Conservation (phyloP, 2,888 invertebrate genomes). For the Sympetrum striolatum region DNA sequence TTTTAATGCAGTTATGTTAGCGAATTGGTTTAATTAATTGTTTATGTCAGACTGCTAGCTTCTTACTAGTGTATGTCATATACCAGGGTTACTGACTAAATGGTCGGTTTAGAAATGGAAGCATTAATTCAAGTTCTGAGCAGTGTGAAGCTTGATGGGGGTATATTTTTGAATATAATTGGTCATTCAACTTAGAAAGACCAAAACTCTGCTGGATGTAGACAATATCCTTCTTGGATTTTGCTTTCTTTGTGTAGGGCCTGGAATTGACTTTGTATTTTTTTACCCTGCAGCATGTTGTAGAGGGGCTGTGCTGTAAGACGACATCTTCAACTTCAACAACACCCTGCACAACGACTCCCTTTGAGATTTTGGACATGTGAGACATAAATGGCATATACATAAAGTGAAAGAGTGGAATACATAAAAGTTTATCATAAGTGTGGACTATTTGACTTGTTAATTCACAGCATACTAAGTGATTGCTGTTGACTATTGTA, state of each 20-base stretch:
- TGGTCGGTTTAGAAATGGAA: too few relatives aligned
- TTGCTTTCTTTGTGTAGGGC: not conserved
- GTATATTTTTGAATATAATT: not conserved
- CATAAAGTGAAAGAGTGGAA: not conserved
- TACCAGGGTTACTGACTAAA: too few relatives aligned
- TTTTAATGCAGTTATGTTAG: too few relatives aligned
- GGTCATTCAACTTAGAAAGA: not conserved
- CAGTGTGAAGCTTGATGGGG: too few relatives aligned
- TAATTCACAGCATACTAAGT: not conserved
- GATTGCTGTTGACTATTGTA: slow-evolving; percentile 22
- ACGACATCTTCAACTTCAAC: slow-evolving; percentile 16
- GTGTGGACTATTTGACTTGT: slow-evolving; percentile 21
- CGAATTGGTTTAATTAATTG: too few relatives aligned
- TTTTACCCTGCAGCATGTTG: slow-evolving; percentile 28
- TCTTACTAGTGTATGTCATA: too few relatives aligned
- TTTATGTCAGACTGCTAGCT: too few relatives aligned
- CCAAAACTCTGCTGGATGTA: not conserved
- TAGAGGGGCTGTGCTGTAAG: slow-evolving; percentile 25
- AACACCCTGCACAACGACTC: slow-evolving; percentile 3
- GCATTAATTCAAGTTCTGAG: too few relatives aligned
- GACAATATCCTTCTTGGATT: not conserved
- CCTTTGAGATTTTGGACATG: slow-evolving; percentile 37
- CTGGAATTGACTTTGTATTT: slow-evolving; percentile 25
- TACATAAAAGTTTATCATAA: not conserved
- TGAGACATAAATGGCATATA: slow-evolving; percentile 12